Conservation (phyloP, 2,113 vertebrate genomes). For the Dendrocopos noguchii region DNA sequence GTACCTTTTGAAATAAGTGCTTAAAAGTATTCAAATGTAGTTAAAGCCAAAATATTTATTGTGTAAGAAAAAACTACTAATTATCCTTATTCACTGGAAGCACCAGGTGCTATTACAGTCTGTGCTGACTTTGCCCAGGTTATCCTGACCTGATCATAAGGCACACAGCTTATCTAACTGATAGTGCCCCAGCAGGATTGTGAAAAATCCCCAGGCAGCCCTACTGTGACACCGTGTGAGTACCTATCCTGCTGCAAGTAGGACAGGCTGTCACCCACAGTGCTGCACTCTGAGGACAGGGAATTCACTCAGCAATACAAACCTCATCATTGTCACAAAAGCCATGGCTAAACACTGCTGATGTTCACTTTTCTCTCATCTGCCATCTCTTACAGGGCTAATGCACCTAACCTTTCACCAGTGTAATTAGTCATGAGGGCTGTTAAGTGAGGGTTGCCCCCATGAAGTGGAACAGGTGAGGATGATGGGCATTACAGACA, state of each 20-base stretch:
- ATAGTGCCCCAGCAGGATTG: constrained; percentile 28
- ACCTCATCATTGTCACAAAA: not conserved
- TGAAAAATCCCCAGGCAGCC: not conserved
- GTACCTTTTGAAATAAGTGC: not conserved
- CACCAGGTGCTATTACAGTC: not conserved
- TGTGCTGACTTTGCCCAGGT: constrained; percentile 44
- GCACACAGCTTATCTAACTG: constrained; percentile 48
- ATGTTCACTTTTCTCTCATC: rapidly evolving
- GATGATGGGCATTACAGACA: rapidly evolving
- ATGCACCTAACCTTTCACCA: not conserved
- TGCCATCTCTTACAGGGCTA: not conserved
- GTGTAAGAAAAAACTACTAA: not conserved
- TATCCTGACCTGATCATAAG: constrained; percentile 56
- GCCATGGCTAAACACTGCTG: rapidly evolving
- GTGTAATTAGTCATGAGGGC: rapidly evolving
- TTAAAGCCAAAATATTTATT: not conserved
- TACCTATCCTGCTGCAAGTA: not conserved
- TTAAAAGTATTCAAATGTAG: not conserved
- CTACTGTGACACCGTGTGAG: not conserved
- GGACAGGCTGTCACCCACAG: not conserved
- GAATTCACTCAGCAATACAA: not conserved
- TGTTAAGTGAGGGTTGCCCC: not conserved
- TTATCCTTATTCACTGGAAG: not conserved
- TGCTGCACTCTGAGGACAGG: not conserved
- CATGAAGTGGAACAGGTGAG: rapidly evolving